Evolutionary conservation across 2,797 vertebrate species (phyloP).

Genomic region (Lithobates sylvaticus): DNA sequence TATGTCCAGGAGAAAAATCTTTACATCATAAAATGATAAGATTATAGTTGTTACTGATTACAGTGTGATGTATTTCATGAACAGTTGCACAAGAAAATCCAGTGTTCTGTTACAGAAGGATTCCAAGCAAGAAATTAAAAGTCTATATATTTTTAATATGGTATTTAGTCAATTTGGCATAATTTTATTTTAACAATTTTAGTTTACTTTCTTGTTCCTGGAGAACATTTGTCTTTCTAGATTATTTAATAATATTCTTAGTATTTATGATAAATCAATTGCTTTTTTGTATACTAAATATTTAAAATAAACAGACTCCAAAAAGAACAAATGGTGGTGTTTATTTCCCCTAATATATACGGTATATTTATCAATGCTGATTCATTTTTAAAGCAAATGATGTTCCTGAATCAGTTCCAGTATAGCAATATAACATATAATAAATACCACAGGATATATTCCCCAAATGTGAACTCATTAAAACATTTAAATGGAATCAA

Average conservation of each 20-base stretch:
- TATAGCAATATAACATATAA: too few relatives aligned
- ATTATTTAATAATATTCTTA: conserved; percentile 26
- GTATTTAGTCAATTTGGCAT: not conserved
- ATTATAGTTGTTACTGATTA: not conserved
- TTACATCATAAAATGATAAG: not conserved
- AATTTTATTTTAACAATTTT: conserved; percentile 12
- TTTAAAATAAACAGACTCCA: not conserved
- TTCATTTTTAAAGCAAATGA: too few relatives aligned
- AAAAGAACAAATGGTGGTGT: not conserved
- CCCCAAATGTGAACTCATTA: too few relatives aligned
- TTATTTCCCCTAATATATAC: not conserved
- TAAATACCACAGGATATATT: too few relatives aligned
- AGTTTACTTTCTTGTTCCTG: conserved; percentile 44
- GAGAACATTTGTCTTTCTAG: conserved; percentile 28
- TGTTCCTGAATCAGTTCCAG: too few relatives aligned
- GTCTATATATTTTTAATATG: conserved; percentile 43
- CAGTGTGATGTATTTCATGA: not conserved
- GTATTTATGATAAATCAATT: conserved; percentile 36
- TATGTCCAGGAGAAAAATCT: not conserved
- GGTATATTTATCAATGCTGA: too few relatives aligned
- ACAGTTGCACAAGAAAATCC: not conserved
- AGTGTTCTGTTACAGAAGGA: not conserved
- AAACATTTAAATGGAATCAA: too few relatives aligned
- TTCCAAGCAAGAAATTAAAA: not conserved
- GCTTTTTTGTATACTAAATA: not conserved